Percentiles rank a stretch among this genome's conserved stretches.
phyloP scores from a whole-genome alignment of 2,888 invertebrate species.

The Eupithecia abbreviata region DNA sequence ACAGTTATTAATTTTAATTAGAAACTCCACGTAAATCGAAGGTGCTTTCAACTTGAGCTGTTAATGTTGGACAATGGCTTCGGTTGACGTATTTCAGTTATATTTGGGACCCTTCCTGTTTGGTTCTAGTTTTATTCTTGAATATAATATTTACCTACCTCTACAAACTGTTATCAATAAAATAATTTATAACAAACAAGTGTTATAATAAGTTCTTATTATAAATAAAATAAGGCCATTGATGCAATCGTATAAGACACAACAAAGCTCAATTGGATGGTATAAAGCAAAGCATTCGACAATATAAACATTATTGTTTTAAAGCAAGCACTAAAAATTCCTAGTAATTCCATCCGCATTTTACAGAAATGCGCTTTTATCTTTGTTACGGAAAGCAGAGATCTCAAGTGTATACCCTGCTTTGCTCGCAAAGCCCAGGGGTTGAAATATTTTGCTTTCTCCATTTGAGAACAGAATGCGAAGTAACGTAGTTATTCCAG shows the following conservation, averaged over 20 bases:
- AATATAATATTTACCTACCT: neutral
- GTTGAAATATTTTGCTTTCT: slow-evolving; percentile 30
- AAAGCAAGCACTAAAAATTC: neutral
- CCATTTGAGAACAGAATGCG: slow-evolving; percentile 27
- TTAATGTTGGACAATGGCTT: slow-evolving; percentile 19
- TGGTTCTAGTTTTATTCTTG: neutral
- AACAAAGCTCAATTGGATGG: neutral
- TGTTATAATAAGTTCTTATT: neutral
- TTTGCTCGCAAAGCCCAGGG: slow-evolving; percentile 29
- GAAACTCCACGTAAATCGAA: slow-evolving; percentile 37
- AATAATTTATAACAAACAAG: too few species aligned
- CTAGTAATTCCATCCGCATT: slow-evolving; percentile 9
- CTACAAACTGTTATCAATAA: too few species aligned
- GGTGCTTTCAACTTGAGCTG: slow-evolving; percentile 44
- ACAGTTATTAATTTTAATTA: slow-evolving; percentile 52
- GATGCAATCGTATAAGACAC: neutral
- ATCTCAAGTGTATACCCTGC: slow-evolving; percentile 24
- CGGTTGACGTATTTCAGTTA: slow-evolving; percentile 14
- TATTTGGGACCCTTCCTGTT: slow-evolving; percentile 5
- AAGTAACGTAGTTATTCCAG: slow-evolving; percentile 16
- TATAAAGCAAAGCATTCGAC: neutral
- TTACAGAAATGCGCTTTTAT: slow-evolving; percentile 26
- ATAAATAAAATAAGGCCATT: neutral
- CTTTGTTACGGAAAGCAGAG: slow-evolving; percentile 27
- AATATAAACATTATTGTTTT: neutral